Base-by-base conservation (phyloP, 2,888 invertebrate genomes). In the Ditylenchus weischeri region DNA sequence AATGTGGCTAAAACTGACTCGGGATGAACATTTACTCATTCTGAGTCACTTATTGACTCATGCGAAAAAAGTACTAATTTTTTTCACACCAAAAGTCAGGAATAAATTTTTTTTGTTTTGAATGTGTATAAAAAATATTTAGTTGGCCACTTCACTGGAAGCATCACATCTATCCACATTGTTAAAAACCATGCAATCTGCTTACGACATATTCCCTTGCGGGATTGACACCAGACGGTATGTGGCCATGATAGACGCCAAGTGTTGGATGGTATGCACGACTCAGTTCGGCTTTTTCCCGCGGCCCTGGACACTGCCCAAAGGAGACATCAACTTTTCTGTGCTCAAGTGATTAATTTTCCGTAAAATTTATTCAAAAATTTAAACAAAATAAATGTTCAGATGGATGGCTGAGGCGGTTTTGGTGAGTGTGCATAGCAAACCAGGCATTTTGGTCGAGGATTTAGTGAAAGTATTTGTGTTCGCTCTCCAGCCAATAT, bases 401-500 rank as follows among this genome's bases (percentile, higher is more conserved):
- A 66, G 73, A 48, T 80, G 80, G 80, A 78, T 81, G 71, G 69
- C 78, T 48, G 81, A 81, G 64, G 73, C 72, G 38, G 69, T 79
- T 36, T 68, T 81, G 21, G 67, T 78, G 29, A 62, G 72, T 18
- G 69, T 81, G 13, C 70, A 78, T 8, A 69, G 68, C 36, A 76
- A 75, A 43, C 73, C 78, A 1, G 78, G 79, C 11, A 73, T 80
- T 35, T 68, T 69, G 23, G 13, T 75, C 11, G 70, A 73, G 21
- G 76, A 79, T 51, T 64, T 81, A 36, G 57, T 67, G 10, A 65
- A 66, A 51, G 72, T 70, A 1, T 80, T 72, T 65, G 75, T 78
- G 29, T 78, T 76, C 49, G 79, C 76, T 7, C 65, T 79, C 19
- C 79, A 79, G 51, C 79, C 78, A 29, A 64, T 76, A 61, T 69